Evolutionary conservation across 2,113 vertebrate genomes (phyloP), one percentile per base, ranked within the genome.

Genomic region (Psilopsiagon aurifrons): DNA sequence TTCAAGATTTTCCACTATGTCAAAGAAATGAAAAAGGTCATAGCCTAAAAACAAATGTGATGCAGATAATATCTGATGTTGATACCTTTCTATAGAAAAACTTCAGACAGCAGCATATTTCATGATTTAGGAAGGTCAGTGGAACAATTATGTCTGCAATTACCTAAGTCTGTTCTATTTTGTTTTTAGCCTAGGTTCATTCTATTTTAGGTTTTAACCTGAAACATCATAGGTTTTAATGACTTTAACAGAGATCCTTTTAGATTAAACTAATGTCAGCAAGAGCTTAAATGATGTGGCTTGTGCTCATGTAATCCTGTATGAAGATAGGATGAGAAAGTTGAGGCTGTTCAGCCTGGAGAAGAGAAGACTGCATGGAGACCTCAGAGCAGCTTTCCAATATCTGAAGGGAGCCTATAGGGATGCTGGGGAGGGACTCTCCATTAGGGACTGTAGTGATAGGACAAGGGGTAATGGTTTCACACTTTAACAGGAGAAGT

Each of bases 201-300:
- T 87, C 46, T 79, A 89, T 82, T 92, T 88, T 79, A 76, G 80
- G 57, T 75, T 95, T 96, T 94, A 96, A 78, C 88, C 66, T 18
- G 1, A 91, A 85, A 71, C 19, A 2, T 88, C 74, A 22, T 54
- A 89, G 52, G 20, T 84, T 94, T 93, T 94, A 96, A 88, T 94
- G 91, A 93, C 86, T 89, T 87, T 90, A 96, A 44, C 83, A 90
- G 92, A 84, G 73, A 95, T 69, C 63, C 49, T 94, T 84, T 78
- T 81, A 93, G 90, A 76, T 94, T 85, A 87, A 90, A 74, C 55
- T 74, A 87, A 73, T 76, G 91, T 95, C 94, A 97, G 83, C 74
- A 86, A 95, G 62, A 94, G 67, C 88, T 88, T 96, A 90, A 88
- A 96, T 89, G 73, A 94, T 52, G 70, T 87, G 47, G 25, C 89